phyloP scores from a whole-genome alignment of 2,797 vertebrate species.

The Australoheros facetus region DNA sequence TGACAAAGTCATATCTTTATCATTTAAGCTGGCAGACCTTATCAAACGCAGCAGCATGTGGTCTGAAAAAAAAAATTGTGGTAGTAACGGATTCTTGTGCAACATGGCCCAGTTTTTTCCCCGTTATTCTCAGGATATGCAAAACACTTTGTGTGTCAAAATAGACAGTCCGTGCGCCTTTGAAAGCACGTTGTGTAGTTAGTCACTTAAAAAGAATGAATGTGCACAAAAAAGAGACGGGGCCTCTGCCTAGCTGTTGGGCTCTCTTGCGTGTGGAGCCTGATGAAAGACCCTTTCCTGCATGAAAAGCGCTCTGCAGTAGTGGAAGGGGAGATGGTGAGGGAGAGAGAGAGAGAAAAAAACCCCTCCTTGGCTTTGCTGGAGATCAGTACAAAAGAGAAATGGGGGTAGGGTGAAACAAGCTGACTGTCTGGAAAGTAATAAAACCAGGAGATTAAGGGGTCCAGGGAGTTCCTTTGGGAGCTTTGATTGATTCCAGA shows the following conservation, averaged over 20 bases:
- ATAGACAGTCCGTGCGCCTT: not conserved
- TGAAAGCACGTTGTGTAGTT: slow-evolving; percentile 29
- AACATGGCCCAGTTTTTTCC: slow-evolving; percentile 45
- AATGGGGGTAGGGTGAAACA: slow-evolving; percentile 84
- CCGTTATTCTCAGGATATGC: slow-evolving; percentile 36
- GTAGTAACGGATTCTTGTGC: slow-evolving; percentile 43
- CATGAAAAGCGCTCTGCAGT: slow-evolving; percentile 79
- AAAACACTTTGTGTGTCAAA: slow-evolving; percentile 33
- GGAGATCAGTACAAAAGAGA: slow-evolving; percentile 84
- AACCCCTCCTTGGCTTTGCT: slow-evolving; percentile 78
- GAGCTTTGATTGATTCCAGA: slow-evolving; percentile 86
- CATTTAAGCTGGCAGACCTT: slow-evolving; percentile 23
- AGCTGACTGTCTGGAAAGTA: slow-evolving; percentile 86
- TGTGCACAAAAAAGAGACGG: slow-evolving; percentile 41
- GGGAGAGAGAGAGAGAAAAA: slow-evolving; percentile 54
- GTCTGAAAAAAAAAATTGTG: slow-evolving; percentile 25
- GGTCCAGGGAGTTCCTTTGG: slow-evolving; percentile 83
- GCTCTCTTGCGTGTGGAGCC: slow-evolving; percentile 72
- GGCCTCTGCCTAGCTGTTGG: slow-evolving; percentile 58
- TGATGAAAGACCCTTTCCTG: slow-evolving; percentile 82
- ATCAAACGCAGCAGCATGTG: slow-evolving; percentile 51
- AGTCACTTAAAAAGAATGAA: slow-evolving; percentile 21
- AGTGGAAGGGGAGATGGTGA: slow-evolving; percentile 62
- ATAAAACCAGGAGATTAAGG: slow-evolving; percentile 88
- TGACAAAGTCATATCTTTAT: slow-evolving; percentile 49